A percentile compares a stretch with the other conserved stretches of the same genome.
Conservation (phyloP, 1,140 invertebrate genomes). For the Sinella curviseta region DNA sequence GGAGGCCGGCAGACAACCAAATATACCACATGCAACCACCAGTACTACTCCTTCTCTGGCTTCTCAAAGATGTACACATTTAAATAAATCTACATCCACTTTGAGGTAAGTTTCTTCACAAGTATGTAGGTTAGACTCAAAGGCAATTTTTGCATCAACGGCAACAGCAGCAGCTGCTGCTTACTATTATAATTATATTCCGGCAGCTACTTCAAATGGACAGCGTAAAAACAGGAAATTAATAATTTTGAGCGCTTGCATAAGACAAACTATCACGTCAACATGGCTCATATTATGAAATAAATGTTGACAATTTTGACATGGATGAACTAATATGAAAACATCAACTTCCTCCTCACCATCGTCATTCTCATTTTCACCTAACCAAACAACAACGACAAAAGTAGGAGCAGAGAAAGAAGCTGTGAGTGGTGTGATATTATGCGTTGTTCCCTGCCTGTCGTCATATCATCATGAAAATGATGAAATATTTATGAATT, state of each 20-base stretch:
- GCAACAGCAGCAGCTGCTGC: no score
- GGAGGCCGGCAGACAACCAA: no score
- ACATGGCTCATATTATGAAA: no score
- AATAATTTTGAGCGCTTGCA: background rate
- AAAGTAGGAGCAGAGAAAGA: no score
- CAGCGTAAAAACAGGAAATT: background rate
- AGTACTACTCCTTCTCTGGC: background rate
- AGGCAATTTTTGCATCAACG: no score
- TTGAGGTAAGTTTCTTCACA: no score
- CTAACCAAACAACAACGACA: background rate
- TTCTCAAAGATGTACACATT: background rate
- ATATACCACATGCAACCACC: background rate
- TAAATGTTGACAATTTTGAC: conserved; percentile 7
- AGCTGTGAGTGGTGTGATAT: background rate
- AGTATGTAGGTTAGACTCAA: no score
- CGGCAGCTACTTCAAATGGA: no score
- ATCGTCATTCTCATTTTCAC: background rate
- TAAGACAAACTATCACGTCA: background rate
- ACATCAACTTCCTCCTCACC: background rate
- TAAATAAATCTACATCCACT: no score
- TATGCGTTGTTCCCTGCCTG: background rate
- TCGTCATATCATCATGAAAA: background rate
- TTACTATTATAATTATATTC: no score
- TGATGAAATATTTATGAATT: conserved; percentile 18
- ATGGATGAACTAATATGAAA: conserved; percentile 3